These are phyloP conservation scores for Crenichthys baileyi DNA, from an alignment of 2,797 vertebrate species.

Conservation along the genomic window DNA sequence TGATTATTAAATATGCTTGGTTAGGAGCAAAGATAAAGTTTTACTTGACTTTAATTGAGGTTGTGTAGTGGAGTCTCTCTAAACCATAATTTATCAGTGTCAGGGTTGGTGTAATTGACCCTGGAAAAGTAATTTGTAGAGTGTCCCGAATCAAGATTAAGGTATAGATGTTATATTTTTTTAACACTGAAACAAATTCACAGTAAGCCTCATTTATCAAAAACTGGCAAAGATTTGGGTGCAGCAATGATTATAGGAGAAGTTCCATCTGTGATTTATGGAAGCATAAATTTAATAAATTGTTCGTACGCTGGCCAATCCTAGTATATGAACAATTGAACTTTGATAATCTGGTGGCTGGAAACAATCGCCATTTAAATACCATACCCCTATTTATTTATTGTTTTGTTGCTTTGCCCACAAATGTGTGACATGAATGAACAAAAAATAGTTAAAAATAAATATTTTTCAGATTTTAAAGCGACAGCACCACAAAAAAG, in stretches of 20 bases:
- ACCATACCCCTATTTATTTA: not conserved
- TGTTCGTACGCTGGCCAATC: not conserved
- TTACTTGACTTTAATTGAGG: not conserved
- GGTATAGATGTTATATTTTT: conserved; percentile 4
- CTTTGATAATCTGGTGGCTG: not conserved
- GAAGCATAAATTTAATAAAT: not conserved
- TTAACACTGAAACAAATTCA: not conserved
- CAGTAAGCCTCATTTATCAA: not conserved
- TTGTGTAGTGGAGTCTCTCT: not conserved
- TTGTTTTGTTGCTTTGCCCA: not conserved
- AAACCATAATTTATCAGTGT: not conserved
- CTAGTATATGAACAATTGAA: not conserved
- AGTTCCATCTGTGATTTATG: not conserved
- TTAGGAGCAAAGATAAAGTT: not conserved
- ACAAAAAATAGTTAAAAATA: not conserved
- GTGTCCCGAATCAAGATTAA: conserved; percentile 7
- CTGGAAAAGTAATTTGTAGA: conserved; percentile 6
- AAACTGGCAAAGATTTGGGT: not conserved
- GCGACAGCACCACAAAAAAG: not conserved
- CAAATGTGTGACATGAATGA: not conserved
- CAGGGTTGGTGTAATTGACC: conserved; percentile 4
- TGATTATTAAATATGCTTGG: conserved; percentile 1
- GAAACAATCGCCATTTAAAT: not conserved
- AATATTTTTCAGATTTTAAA: not conserved
- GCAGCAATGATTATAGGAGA: not conserved